Base-by-base conservation (phyloP, 2,113 vertebrate species). In the Microcebus griseorufus region DNA sequence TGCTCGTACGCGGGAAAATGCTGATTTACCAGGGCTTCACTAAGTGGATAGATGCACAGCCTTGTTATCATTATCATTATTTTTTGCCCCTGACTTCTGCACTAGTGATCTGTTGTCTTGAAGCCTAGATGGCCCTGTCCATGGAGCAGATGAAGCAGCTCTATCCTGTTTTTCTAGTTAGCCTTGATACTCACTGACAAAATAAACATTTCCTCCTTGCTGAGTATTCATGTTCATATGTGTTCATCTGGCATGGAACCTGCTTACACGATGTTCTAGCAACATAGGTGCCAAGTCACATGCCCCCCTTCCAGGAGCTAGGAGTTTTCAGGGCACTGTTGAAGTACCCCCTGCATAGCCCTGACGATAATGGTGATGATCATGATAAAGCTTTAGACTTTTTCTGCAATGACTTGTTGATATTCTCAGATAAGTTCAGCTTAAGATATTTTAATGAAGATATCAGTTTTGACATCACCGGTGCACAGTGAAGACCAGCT, bases 261-360 rank as follows among this genome's bases (percentile, higher is more conserved):
- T 95, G 91, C 93, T 75, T 2, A 79, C 95, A 96, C 95, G 90
- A 91, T 96, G 86, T 58, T 94, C 90, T 17, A 0, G 0, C 34
- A 20, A 75, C 39, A 58, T 5, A 62, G 18, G 32, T 90, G 96
- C 97, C 97, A 97, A 96, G 55, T 55, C 58, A 27, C 8, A 76
- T 82, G 32, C 22, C 34, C 86, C 48, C 22, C 55, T 58, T 55
- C 92, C 81, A 64, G 83, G 75, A 97, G 34, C 25, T 32, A 13
- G 11, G 39, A 23, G 16, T 72, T 85, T 53, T 39, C 29, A 3
- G 51, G n/a, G 34, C 6, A 29, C 39, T 53, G 13, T 72, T 97
- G 91, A 64, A 80, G 67, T 70, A 20, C 23, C 13, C 29, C 45
- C 8, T 69, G 6, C 22, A n/a, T 23, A 7, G 22, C 64, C 16